Evolutionary conservation across 2,888 invertebrate genomes (phyloP).

Genomic region (Drosophila ezoana): DNA sequence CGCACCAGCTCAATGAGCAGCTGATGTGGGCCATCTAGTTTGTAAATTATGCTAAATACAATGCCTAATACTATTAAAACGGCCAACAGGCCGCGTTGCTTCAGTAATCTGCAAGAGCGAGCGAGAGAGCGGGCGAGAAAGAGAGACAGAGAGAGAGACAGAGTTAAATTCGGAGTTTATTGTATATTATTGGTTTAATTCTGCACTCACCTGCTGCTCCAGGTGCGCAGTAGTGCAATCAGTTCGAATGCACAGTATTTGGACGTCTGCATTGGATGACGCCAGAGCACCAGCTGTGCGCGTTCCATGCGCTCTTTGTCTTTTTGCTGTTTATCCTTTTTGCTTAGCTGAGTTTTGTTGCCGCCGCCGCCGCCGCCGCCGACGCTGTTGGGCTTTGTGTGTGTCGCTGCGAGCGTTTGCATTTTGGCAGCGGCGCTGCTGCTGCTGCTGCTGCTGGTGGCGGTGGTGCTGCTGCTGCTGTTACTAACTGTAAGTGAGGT

Average conservation of each 20-base stretch:
- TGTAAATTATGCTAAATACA: conserved; percentile 82
- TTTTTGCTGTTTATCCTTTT: conserved; percentile 80
- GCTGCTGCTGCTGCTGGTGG: conserved; percentile 15
- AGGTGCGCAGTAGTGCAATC: conserved; percentile 87
- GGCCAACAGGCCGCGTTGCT: conserved; percentile 82
- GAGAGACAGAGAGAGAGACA: neutral
- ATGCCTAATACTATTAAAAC: conserved; percentile 82
- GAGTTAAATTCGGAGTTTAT: too few relatives aligned
- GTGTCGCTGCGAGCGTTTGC: conserved; percentile 24
- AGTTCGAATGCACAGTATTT: conserved; percentile 93
- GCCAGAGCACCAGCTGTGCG: conserved; percentile 91
- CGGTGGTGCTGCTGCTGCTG: conserved; percentile 16
- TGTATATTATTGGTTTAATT: neutral
- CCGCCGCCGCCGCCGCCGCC: conserved; percentile 14
- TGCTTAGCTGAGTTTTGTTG: conserved; percentile 60
- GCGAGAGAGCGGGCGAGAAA: neutral
- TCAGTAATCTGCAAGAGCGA: conserved; percentile 74
- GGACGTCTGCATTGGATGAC: conserved; percentile 91
- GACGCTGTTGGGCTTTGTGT: conserved; percentile 16
- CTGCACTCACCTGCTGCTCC: conserved; percentile 87
- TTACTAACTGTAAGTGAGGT: neutral
- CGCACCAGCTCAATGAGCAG: conserved; percentile 82
- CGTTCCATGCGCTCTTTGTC: conserved; percentile 87
- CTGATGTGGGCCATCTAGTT: conserved; percentile 84
- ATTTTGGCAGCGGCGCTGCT: conserved; percentile 31